Base-by-base conservation (phyloP, 2,797 vertebrate species). In the Clarias fuscus region DNA sequence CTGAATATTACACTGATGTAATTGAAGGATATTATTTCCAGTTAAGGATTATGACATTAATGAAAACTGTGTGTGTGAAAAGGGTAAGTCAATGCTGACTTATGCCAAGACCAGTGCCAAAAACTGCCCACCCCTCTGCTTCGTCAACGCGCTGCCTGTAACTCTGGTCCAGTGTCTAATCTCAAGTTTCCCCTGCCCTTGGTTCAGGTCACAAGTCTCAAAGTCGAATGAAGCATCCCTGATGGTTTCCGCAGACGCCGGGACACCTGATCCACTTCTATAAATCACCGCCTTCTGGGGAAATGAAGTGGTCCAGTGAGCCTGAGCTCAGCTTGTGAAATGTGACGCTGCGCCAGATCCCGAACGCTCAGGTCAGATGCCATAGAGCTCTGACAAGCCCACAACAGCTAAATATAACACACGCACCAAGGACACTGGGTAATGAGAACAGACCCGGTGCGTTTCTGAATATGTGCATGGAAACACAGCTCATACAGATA, bases 331-430 rank as follows among this genome's bases (percentile, higher is more conserved):
- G 90, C 68, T 15, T 56, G 71, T 48, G 88, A 89, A 91, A 93
- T 87, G 68, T 2, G 70, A 92, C 81, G 84, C 85, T 70, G 83
- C 20, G 2, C 76, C 76, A 77, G 77, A 13, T 79, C 13, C 70
- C 76, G 61, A 48, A n/a, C n/a, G 71, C 58, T 73, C 73, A 65
- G 86, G 56, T 40, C 83, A 75, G 84, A 84, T 87, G 75, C 83
- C 71, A 77, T 83, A 75, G 43, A 53, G 27, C 27, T 84, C 48
- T 86, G 85, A 72, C 88, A 87, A 79, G 43, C 65, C 6, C 67
- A 88, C 2, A 27, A 79, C 80, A 68, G 87, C 90, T 92, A 91
- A 91, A 92, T 91, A 90, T 92, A 93, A 84, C 90, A 0, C 72
- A 85, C 84, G 90, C 90, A 89, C 59, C 82, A 83, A 89, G 61